Evolutionary conservation across 2,113 vertebrate genomes (phyloP), one percentile per base, ranked within the genome.

Genomic region (Trochalopteron elliotii): DNA sequence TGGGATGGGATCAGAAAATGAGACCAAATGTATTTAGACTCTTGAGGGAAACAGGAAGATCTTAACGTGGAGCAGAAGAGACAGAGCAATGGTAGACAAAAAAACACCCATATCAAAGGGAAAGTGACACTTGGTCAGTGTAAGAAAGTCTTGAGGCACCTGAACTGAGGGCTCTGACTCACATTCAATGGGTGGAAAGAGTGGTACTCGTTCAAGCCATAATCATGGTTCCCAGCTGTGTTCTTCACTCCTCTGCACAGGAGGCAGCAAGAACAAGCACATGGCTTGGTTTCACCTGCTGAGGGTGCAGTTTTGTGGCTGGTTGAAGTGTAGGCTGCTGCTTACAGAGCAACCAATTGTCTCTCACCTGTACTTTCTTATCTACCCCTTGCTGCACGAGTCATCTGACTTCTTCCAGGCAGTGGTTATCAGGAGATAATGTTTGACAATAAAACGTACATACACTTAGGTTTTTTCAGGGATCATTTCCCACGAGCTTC

Each of bases 381-480:
- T 56, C 78, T 85, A 24, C 10, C 12, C 15, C 30, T 83, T 76
- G 83, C 17, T 56, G 53, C n/a, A 17, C 8, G 10, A 56, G 57
- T 88, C 35, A 24, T 56, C 57, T 90, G 65, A 71, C 40, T 92
- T 93, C 89, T 85, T 76, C 18, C 37, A 60, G 67, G 31, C 45
- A 53, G 75, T 49, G 37, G 27, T 68, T 92, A 24, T 16, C 80
- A 37, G 37, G 30, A 69, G 67, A 49, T 82, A 21, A 35, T 19
- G 10, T 68, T 60, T 40, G 42, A 61, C 82, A 61, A 42, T 42
- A 60, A 70, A 68, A 42, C 1, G 3, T 14, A 1, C 2, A 7
- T 47, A 7, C 2, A 1, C 35, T 7, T 2, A 20, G 5, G 1
- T 75, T 52, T 79, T 84, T 64, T 35, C 50, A 53, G 31, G 12